Conservation (phyloP, 2,113 vertebrate genomes). For the Eptesicus fuscus region DNA sequence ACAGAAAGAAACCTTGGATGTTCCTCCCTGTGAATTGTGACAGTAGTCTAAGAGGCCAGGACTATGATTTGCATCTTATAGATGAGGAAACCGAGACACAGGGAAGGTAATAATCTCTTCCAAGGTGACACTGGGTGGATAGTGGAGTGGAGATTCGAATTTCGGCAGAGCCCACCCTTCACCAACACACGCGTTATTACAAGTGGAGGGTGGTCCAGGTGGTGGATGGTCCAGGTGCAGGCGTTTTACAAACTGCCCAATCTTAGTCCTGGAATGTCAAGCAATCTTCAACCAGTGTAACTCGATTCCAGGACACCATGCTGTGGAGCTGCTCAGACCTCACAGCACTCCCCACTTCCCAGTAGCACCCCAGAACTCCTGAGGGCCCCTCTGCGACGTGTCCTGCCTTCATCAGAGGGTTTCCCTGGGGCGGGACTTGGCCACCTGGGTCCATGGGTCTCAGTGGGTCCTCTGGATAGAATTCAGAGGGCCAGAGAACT, state of each 20-base stretch:
- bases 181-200: too few relatives aligned
- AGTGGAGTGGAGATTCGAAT: neutral
- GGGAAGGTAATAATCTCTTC: neutral
- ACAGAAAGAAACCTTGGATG: fast-evolving
- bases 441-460: fast-evolving
- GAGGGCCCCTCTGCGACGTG: neutral
- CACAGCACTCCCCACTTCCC: neutral
- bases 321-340: neutral
- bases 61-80: neutral
- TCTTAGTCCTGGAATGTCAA: neutral
- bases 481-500: neutral
- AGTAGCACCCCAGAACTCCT: fast-evolving
- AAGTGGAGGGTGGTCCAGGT: neutral
- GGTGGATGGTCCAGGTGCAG: too few relatives aligned
- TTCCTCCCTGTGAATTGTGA: neutral
- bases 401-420: neutral
- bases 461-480: neutral
- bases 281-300: fast-evolving
- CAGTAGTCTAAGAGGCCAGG: neutral
- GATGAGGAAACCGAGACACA: neutral
- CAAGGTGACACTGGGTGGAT: neutral
- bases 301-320: fast-evolving
- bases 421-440: neutral
- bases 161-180: neutral
- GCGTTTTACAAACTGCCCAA: neutral